Percentiles rank a stretch among this genome's conserved stretches.
Conservation (phyloP, 1,140 invertebrate genomes). For the Papilio helenus region DNA sequence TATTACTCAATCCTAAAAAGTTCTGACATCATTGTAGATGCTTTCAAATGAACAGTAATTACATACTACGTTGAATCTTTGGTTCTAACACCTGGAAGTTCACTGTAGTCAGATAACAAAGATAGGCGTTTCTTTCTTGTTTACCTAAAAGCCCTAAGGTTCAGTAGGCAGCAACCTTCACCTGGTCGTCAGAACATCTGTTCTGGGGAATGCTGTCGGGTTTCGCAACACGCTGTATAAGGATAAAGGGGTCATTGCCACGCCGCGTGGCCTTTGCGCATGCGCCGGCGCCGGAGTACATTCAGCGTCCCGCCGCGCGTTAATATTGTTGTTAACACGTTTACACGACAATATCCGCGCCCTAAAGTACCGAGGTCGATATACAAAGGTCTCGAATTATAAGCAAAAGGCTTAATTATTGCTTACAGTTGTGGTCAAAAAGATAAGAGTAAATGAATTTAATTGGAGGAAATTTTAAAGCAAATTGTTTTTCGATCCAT, state of each 20-base stretch:
- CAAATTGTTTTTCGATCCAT: no score
- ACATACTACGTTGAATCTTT: no score
- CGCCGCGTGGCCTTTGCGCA: conserved; percentile 50
- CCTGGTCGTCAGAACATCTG: conserved; percentile 47
- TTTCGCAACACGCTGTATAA: conserved; percentile 58
- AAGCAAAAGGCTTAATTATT: not conserved
- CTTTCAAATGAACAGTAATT: no score
- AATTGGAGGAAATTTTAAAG: not conserved
- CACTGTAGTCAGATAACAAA: not conserved
- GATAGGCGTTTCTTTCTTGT: conserved; percentile 11
- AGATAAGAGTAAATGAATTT: not conserved
- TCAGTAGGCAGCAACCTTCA: conserved; percentile 51
- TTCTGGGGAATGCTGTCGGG: conserved; percentile 56
- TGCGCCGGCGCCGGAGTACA: conserved; percentile 40
- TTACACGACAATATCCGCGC: conserved; percentile 9
- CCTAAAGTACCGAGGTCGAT: conserved; percentile 1
- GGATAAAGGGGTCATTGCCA: conserved; percentile 63
- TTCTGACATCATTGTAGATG: no score
- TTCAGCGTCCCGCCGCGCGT: not conserved
- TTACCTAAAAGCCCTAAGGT: conserved; percentile 14
- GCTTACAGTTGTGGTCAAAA: not conserved
- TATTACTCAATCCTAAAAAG: no score
- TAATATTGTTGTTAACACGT: conserved; percentile 17
- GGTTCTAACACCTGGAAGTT: no score
- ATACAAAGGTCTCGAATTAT: not conserved